These are phyloP conservation scores for Dicentrarchus labrax DNA, from an alignment of 2,113 vertebrate genomes.

Conservation along the genomic window DNA sequence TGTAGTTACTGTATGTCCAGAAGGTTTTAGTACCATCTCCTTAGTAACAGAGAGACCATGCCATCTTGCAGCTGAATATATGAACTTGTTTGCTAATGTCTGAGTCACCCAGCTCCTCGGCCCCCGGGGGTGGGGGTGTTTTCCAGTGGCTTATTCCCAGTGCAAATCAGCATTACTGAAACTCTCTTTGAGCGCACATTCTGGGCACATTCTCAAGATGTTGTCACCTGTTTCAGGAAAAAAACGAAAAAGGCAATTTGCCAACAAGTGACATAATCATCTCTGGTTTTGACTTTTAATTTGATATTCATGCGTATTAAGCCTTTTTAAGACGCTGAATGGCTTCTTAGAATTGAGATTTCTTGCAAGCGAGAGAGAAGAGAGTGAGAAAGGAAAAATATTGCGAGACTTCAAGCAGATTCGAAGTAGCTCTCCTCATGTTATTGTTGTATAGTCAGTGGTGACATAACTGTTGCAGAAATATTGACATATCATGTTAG, in stretches of 20 bases:
- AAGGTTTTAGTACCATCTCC: conserved; percentile 54
- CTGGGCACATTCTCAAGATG: background rate
- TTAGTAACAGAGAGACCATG: conserved; percentile 58
- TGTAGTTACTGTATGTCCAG: conserved; percentile 36
- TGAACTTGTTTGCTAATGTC: conserved; percentile 67
- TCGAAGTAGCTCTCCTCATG: background rate
- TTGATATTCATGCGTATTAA: conserved; percentile 17
- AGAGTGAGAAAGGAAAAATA: background rate
- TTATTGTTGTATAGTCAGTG: conserved; percentile 1
- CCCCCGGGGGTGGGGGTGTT: conserved; percentile 16
- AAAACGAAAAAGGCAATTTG: conserved; percentile 2
- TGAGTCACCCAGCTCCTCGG: conserved; percentile 65
- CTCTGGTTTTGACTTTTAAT: background rate
- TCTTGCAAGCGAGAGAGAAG: background rate
- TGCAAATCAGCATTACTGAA: conserved; percentile 8
- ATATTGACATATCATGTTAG: conserved; percentile 20
- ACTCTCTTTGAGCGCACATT: background rate
- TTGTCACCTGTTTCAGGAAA: background rate
- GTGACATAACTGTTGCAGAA: conserved; percentile 15
- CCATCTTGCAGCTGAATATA: conserved; percentile 46
- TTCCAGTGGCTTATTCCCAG: conserved; percentile 28
- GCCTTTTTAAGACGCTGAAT: conserved; percentile 10
- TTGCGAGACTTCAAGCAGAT: background rate
- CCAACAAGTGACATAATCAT: conserved; percentile 4
- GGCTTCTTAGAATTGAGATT: background rate